Conservation (phyloP, 2,113 vertebrate genomes). For the Megaleporinus macrocephalus region DNA sequence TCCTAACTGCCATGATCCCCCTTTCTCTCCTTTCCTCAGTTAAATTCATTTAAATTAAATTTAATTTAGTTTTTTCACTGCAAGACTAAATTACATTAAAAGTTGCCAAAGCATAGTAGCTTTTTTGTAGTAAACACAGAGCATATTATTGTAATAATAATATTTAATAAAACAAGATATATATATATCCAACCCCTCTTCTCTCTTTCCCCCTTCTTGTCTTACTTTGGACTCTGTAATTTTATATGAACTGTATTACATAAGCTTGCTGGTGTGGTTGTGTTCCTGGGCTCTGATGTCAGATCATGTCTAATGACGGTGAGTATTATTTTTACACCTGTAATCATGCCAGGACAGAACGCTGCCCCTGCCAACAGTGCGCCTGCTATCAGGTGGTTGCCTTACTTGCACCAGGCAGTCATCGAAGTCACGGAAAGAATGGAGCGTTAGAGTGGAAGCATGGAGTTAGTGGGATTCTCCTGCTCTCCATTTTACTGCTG, state of each 20-base stretch:
- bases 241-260: slow-evolving; percentile 49
- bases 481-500: slow-evolving; percentile 9
- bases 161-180: too few relatives aligned
- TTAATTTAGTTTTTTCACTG: too few relatives aligned
- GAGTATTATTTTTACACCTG: slow-evolving; percentile 67
- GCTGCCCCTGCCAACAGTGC: slow-evolving; percentile 54
- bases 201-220: neutral
- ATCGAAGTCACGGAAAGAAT: slow-evolving; percentile 9
- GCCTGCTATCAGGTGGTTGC: slow-evolving; percentile 38
- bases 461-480: neutral
- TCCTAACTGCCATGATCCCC: too few relatives aligned
- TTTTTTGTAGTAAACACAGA: too few relatives aligned
- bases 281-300: slow-evolving; percentile 43
- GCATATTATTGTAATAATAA: too few relatives aligned
- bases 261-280: slow-evolving; percentile 52
- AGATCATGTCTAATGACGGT: slow-evolving; percentile 56
- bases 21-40: too few relatives aligned
- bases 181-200: neutral
- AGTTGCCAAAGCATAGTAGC: too few relatives aligned
- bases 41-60: too few relatives aligned
- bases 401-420: slow-evolving; percentile 31
- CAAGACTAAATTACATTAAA: too few relatives aligned
- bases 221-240: slow-evolving; percentile 21
- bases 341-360: slow-evolving; percentile 36
- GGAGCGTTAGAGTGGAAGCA: slow-evolving; percentile 23